These are phyloP conservation scores for Platanista minor DNA, from an alignment of 2,113 vertebrate species.

Conservation along the genomic window DNA sequence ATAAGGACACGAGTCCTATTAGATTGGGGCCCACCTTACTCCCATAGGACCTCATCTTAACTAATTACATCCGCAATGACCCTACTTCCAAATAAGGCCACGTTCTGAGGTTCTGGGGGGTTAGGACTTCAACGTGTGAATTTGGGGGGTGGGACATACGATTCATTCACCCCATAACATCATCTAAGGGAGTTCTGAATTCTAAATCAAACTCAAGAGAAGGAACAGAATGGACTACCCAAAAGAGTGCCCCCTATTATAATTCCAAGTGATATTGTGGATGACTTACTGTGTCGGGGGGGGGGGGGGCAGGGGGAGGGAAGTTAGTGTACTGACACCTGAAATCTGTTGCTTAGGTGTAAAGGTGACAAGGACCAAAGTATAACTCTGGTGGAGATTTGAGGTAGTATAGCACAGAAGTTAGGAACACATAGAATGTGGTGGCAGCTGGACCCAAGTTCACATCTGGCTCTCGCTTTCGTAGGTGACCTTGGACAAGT, in stretches of 20 bases:
- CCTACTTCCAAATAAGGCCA: neutral
- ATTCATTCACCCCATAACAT: neutral
- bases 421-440: neutral
- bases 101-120: neutral
- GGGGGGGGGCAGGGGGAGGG: too few relatives aligned
- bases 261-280: neutral
- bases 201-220: constrained; percentile 12
- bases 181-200: neutral
- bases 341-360: neutral
- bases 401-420: neutral
- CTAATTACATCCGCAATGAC: neutral
- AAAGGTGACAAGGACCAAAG: neutral
- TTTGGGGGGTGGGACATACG: neutral
- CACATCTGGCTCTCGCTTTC: neutral
- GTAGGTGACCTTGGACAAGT: neutral
- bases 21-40: neutral
- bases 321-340: neutral
- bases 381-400: neutral
- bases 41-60: neutral
- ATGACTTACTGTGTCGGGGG: neutral
- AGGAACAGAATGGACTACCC: neutral
- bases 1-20: neutral
- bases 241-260: neutral
- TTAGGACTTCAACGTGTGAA: neutral
- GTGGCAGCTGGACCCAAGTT: neutral